These are phyloP conservation scores for rabbit (Oryctolagus cuniculus) DNA, from an alignment of 2,113 vertebrate genomes.

Conservation along the genomic window mOryCun1.1 NC_091445.1:48162001-48162500, in stretches of 20 bases:
- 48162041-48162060: conserved; percentile 23
- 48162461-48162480: not conserved
- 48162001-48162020: conserved; percentile 23
- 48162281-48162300: not conserved
- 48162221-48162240: not conserved
- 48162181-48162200: not conserved
- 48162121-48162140: not conserved
- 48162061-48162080: conserved; percentile 13
- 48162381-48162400: not conserved
- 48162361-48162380: not conserved
- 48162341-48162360: not conserved
- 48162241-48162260: not conserved
- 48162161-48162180: not conserved
- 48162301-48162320: not conserved
- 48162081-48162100: not conserved
- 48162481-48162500: not conserved
- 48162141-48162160: not conserved
- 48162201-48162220: not conserved
- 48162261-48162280: not conserved
- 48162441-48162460: not conserved
- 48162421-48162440: not conserved
- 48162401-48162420: not conserved
- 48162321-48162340: not conserved
- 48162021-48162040: conserved; percentile 49
- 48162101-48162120: not conserved